Conservation (phyloP, 2,797 vertebrate genomes). For the Chloroceryle inda region DNA sequence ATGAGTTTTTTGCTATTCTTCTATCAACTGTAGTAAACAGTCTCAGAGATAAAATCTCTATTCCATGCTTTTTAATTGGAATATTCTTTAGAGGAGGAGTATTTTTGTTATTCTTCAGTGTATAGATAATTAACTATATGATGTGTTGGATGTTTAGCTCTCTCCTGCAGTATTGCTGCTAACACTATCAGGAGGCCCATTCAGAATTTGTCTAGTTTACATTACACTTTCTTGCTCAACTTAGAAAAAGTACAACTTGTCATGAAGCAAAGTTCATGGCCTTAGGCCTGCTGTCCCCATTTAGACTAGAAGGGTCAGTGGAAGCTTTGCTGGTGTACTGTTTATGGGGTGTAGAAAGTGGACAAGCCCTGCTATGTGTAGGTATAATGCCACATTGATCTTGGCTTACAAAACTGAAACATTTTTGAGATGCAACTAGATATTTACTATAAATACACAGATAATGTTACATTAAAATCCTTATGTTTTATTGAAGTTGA, state of each 20-base stretch:
- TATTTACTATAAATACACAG: background rate
- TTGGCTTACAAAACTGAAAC: background rate
- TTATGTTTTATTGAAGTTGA: background rate
- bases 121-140: background rate
- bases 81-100: background rate
- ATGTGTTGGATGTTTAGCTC: background rate
- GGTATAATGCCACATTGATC: background rate
- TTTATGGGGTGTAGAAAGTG: background rate
- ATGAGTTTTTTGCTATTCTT: constrained; percentile 16
- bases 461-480: background rate
- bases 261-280: background rate
- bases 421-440: background rate
- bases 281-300: background rate
- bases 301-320: background rate
- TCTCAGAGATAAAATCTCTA: background rate
- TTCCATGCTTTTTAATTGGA: constrained; percentile 13
- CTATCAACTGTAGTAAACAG: background rate
- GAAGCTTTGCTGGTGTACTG: background rate
- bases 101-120: background rate
- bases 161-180: background rate
- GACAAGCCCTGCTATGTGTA: background rate
- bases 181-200: background rate
- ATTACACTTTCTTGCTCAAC: background rate
- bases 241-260: background rate
- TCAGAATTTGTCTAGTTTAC: background rate